Evolutionary conservation across 1,140 invertebrate species (phyloP).

Genomic region (Patella vulgata): DNA sequence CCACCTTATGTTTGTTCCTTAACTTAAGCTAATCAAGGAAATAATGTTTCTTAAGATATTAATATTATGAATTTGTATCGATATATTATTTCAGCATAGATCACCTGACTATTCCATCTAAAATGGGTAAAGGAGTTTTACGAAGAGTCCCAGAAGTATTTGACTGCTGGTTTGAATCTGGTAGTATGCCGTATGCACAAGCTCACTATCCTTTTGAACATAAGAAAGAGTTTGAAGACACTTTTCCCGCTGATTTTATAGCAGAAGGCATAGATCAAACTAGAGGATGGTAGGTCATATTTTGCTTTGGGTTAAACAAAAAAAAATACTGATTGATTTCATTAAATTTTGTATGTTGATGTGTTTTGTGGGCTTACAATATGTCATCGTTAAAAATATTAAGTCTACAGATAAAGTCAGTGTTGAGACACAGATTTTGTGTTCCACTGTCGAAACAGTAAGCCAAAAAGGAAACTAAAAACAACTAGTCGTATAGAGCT

Average conservation of each 20-base stretch:
- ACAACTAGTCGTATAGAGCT: too few relatives aligned
- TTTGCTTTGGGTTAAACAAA: background rate
- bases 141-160: slow-evolving; percentile 93
- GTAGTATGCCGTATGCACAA: slow-evolving; percentile 99
- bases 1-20: too few relatives aligned
- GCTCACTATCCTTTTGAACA: slow-evolving; percentile 94
- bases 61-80: too few relatives aligned
- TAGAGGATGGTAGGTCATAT: slow-evolving; percentile 80
- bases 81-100: too few relatives aligned
- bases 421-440: too few relatives aligned
- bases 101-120: slow-evolving; percentile 92
- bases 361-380: too few relatives aligned
- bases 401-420: too few relatives aligned
- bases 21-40: too few relatives aligned
- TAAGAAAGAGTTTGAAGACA: slow-evolving; percentile 88
- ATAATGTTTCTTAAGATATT: too few relatives aligned
- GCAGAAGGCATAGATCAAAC: slow-evolving; percentile 99
- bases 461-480: too few relatives aligned
- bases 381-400: too few relatives aligned
- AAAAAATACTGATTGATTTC: background rate
- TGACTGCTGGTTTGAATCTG: slow-evolving; percentile 99
- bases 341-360: background rate
- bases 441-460: too few relatives aligned
- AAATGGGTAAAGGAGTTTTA: slow-evolving; percentile 83
- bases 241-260: slow-evolving; percentile 99